Evolutionary conservation across 2,797 vertebrate genomes (phyloP).

Genomic region (Muscicapa striata): DNA sequence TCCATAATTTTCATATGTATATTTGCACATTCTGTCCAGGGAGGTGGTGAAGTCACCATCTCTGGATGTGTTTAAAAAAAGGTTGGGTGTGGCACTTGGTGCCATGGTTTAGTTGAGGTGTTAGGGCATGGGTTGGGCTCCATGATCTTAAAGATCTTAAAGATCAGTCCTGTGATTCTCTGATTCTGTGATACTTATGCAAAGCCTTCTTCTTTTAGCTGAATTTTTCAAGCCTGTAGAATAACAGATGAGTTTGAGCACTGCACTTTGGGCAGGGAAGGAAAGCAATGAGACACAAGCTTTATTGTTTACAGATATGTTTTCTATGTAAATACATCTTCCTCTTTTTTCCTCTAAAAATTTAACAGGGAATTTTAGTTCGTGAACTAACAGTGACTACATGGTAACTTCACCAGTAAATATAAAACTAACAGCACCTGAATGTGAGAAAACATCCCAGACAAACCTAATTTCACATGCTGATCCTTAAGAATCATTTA

Average conservation of each 20-base stretch:
- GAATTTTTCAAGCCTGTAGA: not conserved
- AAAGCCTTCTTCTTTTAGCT: not conserved
- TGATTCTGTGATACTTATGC: not conserved
- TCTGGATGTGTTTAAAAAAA: not conserved
- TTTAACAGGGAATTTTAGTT: not conserved
- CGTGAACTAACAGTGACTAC: not conserved
- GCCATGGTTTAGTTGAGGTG: not conserved
- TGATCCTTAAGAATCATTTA: not conserved
- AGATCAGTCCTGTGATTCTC: not conserved
- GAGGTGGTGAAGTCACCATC: no score
- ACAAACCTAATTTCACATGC: not conserved
- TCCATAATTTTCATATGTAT: not conserved
- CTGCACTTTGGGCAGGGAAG: not conserved
- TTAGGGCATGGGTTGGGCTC: not conserved
- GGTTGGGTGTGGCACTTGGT: rapidly evolving
- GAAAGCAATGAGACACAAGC: not conserved
- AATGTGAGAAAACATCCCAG: not conserved
- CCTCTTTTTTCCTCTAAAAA: not conserved
- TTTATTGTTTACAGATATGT: not conserved
- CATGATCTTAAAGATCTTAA: no score
- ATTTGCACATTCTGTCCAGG: not conserved
- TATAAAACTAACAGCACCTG: not conserved
- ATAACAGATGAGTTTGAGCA: not conserved
- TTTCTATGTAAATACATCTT: not conserved
- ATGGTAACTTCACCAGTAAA: not conserved